phyloP scores from a whole-genome alignment of 2,888 invertebrate species.

The Pasiphila rectangulata region DNA sequence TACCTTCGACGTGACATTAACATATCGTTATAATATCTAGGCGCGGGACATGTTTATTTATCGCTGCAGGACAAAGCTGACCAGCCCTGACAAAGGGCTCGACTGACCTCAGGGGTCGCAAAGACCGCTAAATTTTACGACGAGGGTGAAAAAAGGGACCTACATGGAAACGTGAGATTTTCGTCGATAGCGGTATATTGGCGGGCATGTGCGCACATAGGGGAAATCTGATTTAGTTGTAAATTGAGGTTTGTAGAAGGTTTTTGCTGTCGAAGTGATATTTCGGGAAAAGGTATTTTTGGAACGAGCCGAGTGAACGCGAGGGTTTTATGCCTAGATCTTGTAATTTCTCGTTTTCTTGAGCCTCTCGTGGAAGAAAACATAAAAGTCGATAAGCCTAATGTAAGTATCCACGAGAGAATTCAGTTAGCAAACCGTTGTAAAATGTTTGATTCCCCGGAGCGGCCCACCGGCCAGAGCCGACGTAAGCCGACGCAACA shows the following conservation, averaged over 20 bases:
- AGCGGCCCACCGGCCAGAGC: no score
- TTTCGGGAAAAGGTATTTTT: conserved; percentile 9
- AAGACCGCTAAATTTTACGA: conserved; percentile 45
- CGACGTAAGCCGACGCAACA: no score
- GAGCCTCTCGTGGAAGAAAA: no score
- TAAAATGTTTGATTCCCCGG: no score
- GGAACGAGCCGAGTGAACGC: no score
- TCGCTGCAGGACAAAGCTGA: conserved; percentile 34
- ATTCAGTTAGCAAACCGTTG: no score
- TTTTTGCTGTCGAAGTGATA: conserved; percentile 25
- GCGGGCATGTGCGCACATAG: conserved; percentile 14
- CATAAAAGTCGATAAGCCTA: no score
- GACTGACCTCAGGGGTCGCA: conserved; percentile 45
- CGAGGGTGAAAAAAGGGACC: conserved; percentile 40
- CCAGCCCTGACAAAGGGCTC: conserved; percentile 37
- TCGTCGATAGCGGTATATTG: conserved; percentile 29
- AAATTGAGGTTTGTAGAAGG: conserved; percentile 27
- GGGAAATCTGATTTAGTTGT: conserved; percentile 34
- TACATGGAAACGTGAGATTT: conserved; percentile 41
- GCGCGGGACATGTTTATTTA: conserved; percentile 43
- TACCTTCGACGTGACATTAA: conserved; percentile 22
- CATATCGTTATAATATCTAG: conserved; percentile 27
- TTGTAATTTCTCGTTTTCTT: no score
- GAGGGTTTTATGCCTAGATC: no score
- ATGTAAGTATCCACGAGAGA: no score